These are phyloP conservation scores for Aleiodes leptofemur DNA, from an alignment of 2,888 invertebrate genomes.

Conservation along the genomic window DNA sequence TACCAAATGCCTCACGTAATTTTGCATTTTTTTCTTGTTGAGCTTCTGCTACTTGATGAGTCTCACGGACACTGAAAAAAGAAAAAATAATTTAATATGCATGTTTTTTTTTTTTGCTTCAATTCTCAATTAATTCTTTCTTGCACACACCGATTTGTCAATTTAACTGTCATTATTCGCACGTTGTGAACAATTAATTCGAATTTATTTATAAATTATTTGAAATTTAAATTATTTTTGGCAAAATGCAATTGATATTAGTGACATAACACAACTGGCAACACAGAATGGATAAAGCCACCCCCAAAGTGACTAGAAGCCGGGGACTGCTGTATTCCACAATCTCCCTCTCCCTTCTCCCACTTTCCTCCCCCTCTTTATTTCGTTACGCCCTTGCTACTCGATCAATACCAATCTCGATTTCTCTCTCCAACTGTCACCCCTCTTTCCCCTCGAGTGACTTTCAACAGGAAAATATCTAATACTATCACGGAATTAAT, in stretches of 20 bases:
- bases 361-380: slow-evolving; percentile 61
- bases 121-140: no score
- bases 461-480: slow-evolving; percentile 9
- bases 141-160: slow-evolving; percentile 67
- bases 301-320: slow-evolving; percentile 47
- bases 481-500: slow-evolving; percentile 14
- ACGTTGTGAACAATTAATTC: not conserved
- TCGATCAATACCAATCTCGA: slow-evolving; percentile 73
- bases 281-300: slow-evolving; percentile 46
- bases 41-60: slow-evolving; percentile 96
- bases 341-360: slow-evolving; percentile 23
- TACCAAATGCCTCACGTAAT: slow-evolving; percentile 95
- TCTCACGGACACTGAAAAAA: slow-evolving; percentile 89
- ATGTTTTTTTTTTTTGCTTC: not conserved
- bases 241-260: slow-evolving; percentile 35
- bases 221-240: no score
- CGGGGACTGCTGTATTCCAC: slow-evolving; percentile 31
- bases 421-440: slow-evolving; percentile 64
- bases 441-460: slow-evolving; percentile 5
- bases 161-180: slow-evolving; percentile 70
- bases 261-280: slow-evolving; percentile 68
- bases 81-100: slow-evolving; percentile 22
- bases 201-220: slow-evolving; percentile 1
- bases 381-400: slow-evolving; percentile 51
- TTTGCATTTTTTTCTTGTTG: slow-evolving; percentile 97